Percentiles rank a stretch among this genome's conserved stretches.
These are phyloP conservation scores for Chaunax sp. DNA, from an alignment of 2,797 vertebrate species.

Conservation along the genomic window DNA sequence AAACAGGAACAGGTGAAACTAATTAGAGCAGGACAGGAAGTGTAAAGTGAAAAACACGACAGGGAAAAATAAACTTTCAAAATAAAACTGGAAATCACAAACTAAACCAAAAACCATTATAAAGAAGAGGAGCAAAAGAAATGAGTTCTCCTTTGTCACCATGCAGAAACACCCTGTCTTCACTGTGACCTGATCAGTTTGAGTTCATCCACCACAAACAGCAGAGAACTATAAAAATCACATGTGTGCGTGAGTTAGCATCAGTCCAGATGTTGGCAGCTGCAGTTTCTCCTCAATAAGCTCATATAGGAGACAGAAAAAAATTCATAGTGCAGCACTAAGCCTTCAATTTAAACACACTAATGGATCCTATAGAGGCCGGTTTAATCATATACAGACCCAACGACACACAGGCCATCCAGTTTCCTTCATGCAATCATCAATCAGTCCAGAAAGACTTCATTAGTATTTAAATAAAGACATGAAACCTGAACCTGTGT, in stretches of 20 bases:
- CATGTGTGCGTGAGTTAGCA: constrained; percentile 29
- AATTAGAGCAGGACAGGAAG: no score
- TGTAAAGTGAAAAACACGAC: no score
- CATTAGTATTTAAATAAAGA: no score
- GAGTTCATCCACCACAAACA: not conserved
- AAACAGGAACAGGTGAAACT: no score
- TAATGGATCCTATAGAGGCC: constrained; percentile 14
- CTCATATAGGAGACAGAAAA: constrained; percentile 36
- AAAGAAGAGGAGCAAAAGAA: no score
- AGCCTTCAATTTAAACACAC: not conserved
- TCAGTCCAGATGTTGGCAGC: constrained; percentile 49
- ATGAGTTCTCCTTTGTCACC: not conserved
- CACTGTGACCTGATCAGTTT: not conserved
- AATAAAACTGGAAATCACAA: no score
- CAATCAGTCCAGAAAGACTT: no score
- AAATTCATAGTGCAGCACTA: constrained; percentile 21
- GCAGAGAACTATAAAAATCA: not conserved
- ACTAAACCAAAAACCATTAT: no score
- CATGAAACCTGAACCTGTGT: no score
- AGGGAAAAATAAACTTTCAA: no score
- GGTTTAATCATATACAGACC: not conserved
- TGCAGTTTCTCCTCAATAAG: constrained; percentile 42
- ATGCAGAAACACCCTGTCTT: not conserved
- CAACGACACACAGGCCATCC: not conserved
- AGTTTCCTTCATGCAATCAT: no score